phyloP scores from a whole-genome alignment of 2,113 vertebrate species.

The Saccopteryx leptura region DNA sequence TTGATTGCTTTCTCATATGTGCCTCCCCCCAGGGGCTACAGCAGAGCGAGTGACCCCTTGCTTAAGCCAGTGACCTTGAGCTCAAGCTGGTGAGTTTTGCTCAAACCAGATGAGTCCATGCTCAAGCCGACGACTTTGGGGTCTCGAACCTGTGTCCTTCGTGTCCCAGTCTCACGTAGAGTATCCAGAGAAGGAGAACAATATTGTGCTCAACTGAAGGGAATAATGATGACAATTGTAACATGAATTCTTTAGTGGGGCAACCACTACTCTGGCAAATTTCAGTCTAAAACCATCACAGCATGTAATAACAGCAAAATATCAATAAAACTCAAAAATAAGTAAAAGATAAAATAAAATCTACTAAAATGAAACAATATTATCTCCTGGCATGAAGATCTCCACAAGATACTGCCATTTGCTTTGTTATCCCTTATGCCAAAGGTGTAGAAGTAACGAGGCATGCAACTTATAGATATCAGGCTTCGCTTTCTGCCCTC shows the following conservation, averaged over 20 bases:
- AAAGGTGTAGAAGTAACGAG: background rate
- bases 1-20: no score
- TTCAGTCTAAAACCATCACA: background rate
- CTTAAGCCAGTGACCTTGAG: no score
- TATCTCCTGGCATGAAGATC: background rate
- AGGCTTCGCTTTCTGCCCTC: background rate
- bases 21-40: no score
- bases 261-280: background rate
- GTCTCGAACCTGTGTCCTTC: no score
- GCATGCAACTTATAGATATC: background rate
- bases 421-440: background rate
- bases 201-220: background rate
- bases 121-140: no score
- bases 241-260: background rate
- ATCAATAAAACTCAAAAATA: background rate
- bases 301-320: background rate
- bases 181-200: background rate
- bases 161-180: no score
- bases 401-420: background rate
- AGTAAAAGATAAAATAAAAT: background rate
- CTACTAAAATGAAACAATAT: background rate
- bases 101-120: no score
- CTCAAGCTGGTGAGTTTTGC: no score
- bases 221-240: no score
- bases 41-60: no score